Percentiles rank a stretch among this genome's conserved stretches.
Conservation (phyloP, 2,888 invertebrate genomes). For the Dermolepida albohirtum region DNA sequence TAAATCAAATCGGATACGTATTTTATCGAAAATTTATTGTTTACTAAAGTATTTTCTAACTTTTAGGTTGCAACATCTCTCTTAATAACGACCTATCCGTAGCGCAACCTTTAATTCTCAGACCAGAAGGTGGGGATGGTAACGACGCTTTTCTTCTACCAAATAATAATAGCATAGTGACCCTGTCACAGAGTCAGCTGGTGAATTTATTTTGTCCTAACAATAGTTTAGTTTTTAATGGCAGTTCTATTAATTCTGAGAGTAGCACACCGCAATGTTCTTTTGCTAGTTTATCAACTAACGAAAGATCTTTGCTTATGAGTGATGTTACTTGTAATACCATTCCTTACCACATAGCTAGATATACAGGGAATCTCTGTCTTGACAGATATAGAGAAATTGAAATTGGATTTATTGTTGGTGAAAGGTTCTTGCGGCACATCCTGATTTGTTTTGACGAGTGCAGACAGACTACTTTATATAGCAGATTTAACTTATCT, state of each 20-base stretch:
- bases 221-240: conserved; percentile 23
- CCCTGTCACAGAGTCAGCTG: conserved; percentile 38
- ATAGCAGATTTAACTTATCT: conserved; percentile 67
- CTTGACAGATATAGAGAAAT: conserved; percentile 59
- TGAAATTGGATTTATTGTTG: conserved; percentile 67
- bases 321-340: conserved; percentile 51
- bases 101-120: not conserved
- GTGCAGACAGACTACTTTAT: conserved; percentile 66
- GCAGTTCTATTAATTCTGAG: conserved; percentile 3
- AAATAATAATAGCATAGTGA: conserved; percentile 37
- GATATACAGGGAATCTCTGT: conserved; percentile 64
- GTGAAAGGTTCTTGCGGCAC: conserved; percentile 58
- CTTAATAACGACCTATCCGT: not conserved
- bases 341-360: conserved; percentile 62
- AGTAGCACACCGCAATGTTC: conserved; percentile 16
- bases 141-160: conserved; percentile 47
- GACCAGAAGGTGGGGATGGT: not conserved
- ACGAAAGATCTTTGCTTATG: conserved; percentile 55
- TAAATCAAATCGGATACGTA: too few relatives aligned
- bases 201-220: conserved; percentile 47
- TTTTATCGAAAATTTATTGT: too few relatives aligned
- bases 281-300: conserved; percentile 44
- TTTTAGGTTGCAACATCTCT: not conserved
- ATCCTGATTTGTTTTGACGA: conserved; percentile 70
- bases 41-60: conserved; percentile 1